These are phyloP conservation scores for Myoxocephalus aenaeus DNA, from an alignment of 2,797 vertebrate genomes.

Conservation along the genomic window DNA sequence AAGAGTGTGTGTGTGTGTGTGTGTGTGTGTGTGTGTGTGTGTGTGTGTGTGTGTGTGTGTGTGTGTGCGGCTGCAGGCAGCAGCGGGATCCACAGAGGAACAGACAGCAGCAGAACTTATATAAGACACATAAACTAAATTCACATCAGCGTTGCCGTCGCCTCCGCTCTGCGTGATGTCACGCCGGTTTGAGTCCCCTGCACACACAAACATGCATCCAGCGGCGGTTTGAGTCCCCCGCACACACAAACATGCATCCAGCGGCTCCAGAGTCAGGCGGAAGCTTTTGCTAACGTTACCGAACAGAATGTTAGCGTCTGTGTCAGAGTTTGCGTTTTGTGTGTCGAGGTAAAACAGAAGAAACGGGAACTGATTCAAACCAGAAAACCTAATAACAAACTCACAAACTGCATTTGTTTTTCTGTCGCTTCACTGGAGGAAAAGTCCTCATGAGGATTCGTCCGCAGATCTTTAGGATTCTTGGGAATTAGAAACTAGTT, in stretches of 20 bases:
- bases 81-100: constrained; percentile 45
- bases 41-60: background rate
- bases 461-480: background rate
- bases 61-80: constrained; percentile 36
- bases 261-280: background rate
- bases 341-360: background rate
- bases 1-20: background rate
- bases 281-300: background rate
- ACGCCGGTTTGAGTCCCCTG: constrained; percentile 17
- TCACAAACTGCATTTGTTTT: constrained; percentile 1
- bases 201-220: background rate
- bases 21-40: background rate
- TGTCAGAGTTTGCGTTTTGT: constrained; percentile 20
- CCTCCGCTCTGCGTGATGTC: constrained; percentile 50
- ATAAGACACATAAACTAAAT: constrained; percentile 40
- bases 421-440: background rate
- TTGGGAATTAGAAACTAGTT: constrained; percentile 13
- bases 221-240: background rate
- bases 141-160: constrained; percentile 45
- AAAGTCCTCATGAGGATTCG: constrained; percentile 9
- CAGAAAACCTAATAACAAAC: constrained; percentile 5
- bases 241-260: no score
- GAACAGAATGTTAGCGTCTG: constrained; percentile 19
- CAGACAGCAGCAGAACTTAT: constrained; percentile 56
- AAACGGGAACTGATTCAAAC: constrained; percentile 15